phyloP scores from a whole-genome alignment of 1,140 invertebrate species.

The Apis florea region DNA sequence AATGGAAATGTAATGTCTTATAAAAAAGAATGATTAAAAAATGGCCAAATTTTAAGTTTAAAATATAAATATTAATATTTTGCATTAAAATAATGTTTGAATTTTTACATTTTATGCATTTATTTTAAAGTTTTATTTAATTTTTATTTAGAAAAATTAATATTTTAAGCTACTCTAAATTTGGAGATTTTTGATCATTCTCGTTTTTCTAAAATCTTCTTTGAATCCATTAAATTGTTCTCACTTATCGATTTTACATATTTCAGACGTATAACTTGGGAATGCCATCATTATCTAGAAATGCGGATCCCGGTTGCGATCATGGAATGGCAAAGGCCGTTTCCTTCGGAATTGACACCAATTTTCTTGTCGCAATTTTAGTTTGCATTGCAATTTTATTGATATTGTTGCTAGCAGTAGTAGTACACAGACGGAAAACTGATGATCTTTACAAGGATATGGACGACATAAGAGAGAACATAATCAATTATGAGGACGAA shows the following conservation, averaged over 20 bases:
- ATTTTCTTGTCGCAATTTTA: conserved; percentile 91
- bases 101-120: too few species aligned
- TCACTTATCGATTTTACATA: background rate
- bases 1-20: conserved; percentile 84
- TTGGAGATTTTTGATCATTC: too few species aligned
- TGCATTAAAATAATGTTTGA: too few species aligned
- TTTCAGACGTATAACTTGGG: conserved; percentile 88
- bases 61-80: too few species aligned
- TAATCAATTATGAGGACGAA: conserved; percentile 98
- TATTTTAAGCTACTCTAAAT: too few species aligned
- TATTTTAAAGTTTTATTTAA: too few species aligned
- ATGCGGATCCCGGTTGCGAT: conserved; percentile 86
- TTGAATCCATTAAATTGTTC: too few species aligned
- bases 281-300: conserved; percentile 84
- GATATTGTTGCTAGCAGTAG: conserved; percentile 91
- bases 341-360: conserved; percentile 90
- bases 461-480: conserved; percentile 97
- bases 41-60: too few species aligned
- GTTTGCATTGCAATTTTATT: conserved; percentile 89
- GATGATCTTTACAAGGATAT: conserved; percentile 95
- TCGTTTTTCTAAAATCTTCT: background rate
- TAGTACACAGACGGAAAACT: conserved; percentile 90
- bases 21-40: too few species aligned
- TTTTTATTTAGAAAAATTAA: too few species aligned
- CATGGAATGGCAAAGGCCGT: conserved; percentile 86